These are phyloP conservation scores for Hyaena hyaena DNA, from an alignment of 2,113 vertebrate genomes.

Conservation along the genomic window DNA sequence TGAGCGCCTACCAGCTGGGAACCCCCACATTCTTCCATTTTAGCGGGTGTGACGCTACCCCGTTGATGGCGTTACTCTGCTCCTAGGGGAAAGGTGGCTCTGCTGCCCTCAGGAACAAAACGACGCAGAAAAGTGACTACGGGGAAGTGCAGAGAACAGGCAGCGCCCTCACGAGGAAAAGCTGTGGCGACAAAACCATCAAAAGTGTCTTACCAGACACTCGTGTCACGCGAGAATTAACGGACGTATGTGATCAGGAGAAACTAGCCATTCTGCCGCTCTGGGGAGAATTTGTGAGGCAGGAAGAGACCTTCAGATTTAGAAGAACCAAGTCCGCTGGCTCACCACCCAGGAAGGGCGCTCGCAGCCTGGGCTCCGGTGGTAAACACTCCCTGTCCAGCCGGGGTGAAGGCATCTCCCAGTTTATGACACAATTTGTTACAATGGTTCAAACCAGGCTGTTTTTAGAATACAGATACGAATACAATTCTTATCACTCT, in stretches of 20 bases:
- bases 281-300: background rate
- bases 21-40: background rate
- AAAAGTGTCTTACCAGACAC: background rate
- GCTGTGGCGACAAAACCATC: background rate
- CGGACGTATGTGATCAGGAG: background rate
- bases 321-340: background rate
- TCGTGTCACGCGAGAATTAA: background rate
- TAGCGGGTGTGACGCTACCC: background rate
- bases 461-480: background rate
- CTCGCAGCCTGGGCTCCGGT: accelerated
- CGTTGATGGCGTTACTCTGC: background rate
- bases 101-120: background rate
- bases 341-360: accelerated
- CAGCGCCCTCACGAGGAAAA: background rate
- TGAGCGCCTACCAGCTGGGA: background rate
- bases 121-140: background rate
- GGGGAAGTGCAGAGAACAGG: background rate
- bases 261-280: background rate
- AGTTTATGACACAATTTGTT: background rate
- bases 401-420: background rate
- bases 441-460: background rate
- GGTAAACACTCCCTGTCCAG: background rate
- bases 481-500: background rate
- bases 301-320: background rate
- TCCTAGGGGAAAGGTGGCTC: background rate